Conservation (phyloP, 2,888 invertebrate species). For the Brassicogethes aeneus region DNA sequence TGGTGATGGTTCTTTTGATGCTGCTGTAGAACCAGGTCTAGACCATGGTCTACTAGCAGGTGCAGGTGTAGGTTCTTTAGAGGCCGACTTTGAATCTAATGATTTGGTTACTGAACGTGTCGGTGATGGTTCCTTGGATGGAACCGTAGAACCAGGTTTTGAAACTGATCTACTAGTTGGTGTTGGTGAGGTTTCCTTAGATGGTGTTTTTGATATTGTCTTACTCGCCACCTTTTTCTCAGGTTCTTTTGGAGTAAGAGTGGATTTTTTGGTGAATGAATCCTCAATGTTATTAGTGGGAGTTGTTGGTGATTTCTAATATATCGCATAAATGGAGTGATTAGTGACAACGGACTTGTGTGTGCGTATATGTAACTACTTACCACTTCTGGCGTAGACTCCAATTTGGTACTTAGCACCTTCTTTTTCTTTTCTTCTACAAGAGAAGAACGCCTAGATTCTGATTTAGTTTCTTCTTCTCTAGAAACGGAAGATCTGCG, state of each 20-base stretch:
- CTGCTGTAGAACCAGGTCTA: slow-evolving; percentile 14
- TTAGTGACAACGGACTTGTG: slow-evolving; percentile 8
- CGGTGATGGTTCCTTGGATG: slow-evolving; percentile 7
- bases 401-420: slow-evolving; percentile 28
- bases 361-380: slow-evolving; percentile 20
- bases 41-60: slow-evolving; percentile 7
- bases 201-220: slow-evolving; percentile 3
- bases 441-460: slow-evolving; percentile 43
- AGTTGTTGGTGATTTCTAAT: slow-evolving; percentile 30
- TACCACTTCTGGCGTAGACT: slow-evolving; percentile 35
- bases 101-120: slow-evolving; percentile 11
- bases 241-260: slow-evolving; percentile 25
- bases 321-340: slow-evolving; percentile 9
- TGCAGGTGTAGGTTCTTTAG: slow-evolving; percentile 7
- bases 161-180: slow-evolving; percentile 8
- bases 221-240: slow-evolving; percentile 7
- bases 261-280: slow-evolving; percentile 33
- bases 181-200: slow-evolving; percentile 17
- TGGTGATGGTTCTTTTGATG: slow-evolving; percentile 24
- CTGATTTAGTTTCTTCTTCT: slow-evolving; percentile 42
- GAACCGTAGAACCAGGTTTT: too few species aligned
- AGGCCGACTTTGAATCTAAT: slow-evolving; percentile 2
- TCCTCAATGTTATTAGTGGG: slow-evolving; percentile 40
- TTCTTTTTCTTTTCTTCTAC: slow-evolving; percentile 39
- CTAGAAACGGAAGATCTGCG: slow-evolving; percentile 36